Conservation (phyloP, 2,888 invertebrate species). For the Pachymerium ferrugineum region DNA sequence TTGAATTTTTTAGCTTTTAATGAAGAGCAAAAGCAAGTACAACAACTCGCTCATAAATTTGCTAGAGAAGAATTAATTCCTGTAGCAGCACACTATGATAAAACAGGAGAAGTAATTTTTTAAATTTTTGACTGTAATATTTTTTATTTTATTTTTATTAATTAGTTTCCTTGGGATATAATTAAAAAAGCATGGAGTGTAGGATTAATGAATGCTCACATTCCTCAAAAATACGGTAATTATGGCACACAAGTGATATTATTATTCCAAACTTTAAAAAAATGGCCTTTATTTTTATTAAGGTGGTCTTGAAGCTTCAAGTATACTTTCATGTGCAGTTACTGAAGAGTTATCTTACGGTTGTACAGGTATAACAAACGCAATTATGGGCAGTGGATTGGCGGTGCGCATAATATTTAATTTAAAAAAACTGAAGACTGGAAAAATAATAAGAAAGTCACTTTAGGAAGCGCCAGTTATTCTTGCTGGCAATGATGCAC, state of each 20-base stretch:
- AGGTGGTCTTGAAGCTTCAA: conserved; percentile 72
- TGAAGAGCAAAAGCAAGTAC: conserved; percentile 71
- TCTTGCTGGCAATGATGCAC: conserved; percentile 74
- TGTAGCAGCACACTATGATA: conserved; percentile 80
- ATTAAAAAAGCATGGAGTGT: conserved; percentile 86
- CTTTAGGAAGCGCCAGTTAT: conserved; percentile 83
- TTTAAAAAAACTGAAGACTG: background rate
- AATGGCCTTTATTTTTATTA: too few relatives aligned
- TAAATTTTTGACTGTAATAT: background rate
- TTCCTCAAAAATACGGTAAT: conserved; percentile 57
- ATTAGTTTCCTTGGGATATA: conserved; percentile 83
- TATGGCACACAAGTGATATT: too few relatives aligned
- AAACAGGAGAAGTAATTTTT: conserved; percentile 62
- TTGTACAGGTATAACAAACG: conserved; percentile 86
- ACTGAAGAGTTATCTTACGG: conserved; percentile 88
- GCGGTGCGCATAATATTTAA: conserved; percentile 52
- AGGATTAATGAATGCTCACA: conserved; percentile 80
- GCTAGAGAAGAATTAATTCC: conserved; percentile 87
- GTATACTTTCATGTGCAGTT: conserved; percentile 72
- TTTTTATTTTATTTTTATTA: conserved; percentile 36
- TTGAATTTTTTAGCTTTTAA: conserved; percentile 55
- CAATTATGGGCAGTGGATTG: conserved; percentile 78
- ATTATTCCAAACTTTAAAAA: too few relatives aligned
- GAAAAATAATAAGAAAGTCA: conserved; percentile 42
- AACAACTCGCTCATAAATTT: conserved; percentile 80